Evolutionary conservation across 2,113 vertebrate species (phyloP).

Genomic region (Chroicocephalus ridibundus): DNA sequence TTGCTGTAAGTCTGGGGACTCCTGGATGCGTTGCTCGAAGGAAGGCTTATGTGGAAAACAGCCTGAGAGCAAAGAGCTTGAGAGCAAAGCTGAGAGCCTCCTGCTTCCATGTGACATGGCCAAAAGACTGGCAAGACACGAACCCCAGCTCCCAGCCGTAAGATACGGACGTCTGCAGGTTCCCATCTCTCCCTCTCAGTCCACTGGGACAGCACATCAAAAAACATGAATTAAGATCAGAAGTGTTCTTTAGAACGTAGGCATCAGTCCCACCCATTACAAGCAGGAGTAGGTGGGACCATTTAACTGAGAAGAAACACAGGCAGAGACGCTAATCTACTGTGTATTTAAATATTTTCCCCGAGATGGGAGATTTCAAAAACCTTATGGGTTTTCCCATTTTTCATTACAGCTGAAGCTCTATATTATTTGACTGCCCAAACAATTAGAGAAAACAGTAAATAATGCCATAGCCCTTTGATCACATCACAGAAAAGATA

Average conservation of each 20-base stretch:
- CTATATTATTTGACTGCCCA: neutral
- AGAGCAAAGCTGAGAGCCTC: neutral
- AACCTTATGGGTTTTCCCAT: neutral
- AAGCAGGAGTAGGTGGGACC: neutral
- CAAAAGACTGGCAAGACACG: neutral
- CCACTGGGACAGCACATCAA: neutral
- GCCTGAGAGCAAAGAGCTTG: neutral
- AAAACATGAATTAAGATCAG: neutral
- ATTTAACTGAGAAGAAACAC: neutral
- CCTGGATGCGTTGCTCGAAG: fast-evolving
- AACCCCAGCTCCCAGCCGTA: neutral
- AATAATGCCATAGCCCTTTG: neutral
- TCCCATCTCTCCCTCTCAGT: neutral
- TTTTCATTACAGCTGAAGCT: neutral
- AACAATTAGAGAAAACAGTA: neutral
- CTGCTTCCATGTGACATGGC: neutral
- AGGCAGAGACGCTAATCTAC: neutral
- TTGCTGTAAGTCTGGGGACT: neutral
- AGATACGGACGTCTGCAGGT: neutral
- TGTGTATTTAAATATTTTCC: neutral
- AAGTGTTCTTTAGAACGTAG: neutral
- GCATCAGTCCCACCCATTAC: neutral
- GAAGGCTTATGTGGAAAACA: neutral
- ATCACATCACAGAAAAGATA: neutral
- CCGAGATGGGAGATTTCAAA: neutral